Evolutionary conservation across 2,888 invertebrate genomes (phyloP), one percentile per base, ranked within the genome.

Genomic region (Cephus pygmeus): DNA sequence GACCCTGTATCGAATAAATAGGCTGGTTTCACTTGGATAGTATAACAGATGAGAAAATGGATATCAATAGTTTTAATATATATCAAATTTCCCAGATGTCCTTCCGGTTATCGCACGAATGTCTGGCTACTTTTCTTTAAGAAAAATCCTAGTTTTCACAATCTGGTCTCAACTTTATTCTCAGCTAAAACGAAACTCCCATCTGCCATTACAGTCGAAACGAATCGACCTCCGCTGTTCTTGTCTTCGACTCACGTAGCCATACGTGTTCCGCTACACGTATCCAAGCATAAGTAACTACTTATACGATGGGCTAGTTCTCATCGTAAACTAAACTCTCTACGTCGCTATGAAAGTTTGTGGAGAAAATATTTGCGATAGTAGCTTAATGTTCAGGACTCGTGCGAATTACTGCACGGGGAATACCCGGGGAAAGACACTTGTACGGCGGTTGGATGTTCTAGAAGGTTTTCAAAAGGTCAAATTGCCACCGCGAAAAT

Each of bases 371-470:
- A 56, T 56, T 56, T 56, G 56, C 56, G 56, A 56, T 23, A 56
- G 23, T 56, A 15, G 56, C 56, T 56, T 56, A 56, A 56, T 56
- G 56, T 23, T 56, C 23, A 56, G 56, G 9, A 56, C 56, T 23
- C 6, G 6, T 23, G 23, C 23, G 56, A 73, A 78, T 78, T 56
- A 78, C 78, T 34, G 34, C 56, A 33, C 23, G 34, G 78, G 78
- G 78, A 78, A 69, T 34, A 56, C 35, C 68, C 31, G 33, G 71
- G 31, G 71, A 76, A 34, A 69, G 40, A 23, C 77, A 69, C 69
- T 69, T 40, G 40, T 15, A 12, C 15, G 40, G 4, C 1, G 15
- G 40, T 15, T 4, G 40, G 35, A 1, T 15, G 33, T 15, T 40
- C 40, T 9, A 2, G 23, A 23, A 56, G 56, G 56, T 23, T 56